Conservation (phyloP, 64 coral and sea anemone genomes). For the Trachythela sp. region DNA sequence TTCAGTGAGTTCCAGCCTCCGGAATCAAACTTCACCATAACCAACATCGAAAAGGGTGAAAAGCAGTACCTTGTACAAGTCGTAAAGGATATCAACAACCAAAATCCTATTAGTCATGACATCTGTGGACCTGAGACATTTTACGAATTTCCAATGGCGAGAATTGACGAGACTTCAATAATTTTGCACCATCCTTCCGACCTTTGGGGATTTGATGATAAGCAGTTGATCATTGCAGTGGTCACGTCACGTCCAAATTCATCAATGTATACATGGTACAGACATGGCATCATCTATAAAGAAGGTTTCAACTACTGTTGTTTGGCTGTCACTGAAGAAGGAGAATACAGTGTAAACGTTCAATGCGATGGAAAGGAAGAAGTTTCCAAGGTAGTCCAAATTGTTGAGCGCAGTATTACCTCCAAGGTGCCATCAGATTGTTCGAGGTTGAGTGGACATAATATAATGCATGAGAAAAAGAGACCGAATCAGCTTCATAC, state of each 20-base stretch:
- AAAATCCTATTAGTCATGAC: not conserved
- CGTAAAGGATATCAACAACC: not conserved
- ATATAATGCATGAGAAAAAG: not conserved
- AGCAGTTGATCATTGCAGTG: conserved; percentile 17
- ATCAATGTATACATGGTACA: conserved; percentile 9
- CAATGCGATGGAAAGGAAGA: conserved; percentile 17
- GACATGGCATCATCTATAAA: conserved; percentile 21
- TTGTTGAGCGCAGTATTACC: not conserved
- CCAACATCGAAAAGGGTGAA: conserved; percentile 24
- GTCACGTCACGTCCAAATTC: conserved; percentile 10
- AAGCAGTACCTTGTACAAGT: conserved; percentile 28
- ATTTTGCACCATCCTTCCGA: conserved; percentile 37
- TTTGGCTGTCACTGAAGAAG: conserved; percentile 30
- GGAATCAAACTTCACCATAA: conserved; percentile 31
- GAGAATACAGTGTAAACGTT: conserved; percentile 31
- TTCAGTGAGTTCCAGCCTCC: conserved; percentile 34
- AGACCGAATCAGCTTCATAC: not conserved
- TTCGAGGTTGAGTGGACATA: not conserved
- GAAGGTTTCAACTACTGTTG: conserved; percentile 34
- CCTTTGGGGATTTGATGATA: conserved; percentile 30
- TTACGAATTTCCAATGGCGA: conserved; percentile 11
- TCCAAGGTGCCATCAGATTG: not conserved
- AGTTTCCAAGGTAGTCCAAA: conserved; percentile 11
- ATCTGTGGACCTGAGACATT: not conserved
- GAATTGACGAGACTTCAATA: not conserved